phyloP scores from a whole-genome alignment of 2,888 invertebrate genomes.

The Tortricodes alternella region DNA sequence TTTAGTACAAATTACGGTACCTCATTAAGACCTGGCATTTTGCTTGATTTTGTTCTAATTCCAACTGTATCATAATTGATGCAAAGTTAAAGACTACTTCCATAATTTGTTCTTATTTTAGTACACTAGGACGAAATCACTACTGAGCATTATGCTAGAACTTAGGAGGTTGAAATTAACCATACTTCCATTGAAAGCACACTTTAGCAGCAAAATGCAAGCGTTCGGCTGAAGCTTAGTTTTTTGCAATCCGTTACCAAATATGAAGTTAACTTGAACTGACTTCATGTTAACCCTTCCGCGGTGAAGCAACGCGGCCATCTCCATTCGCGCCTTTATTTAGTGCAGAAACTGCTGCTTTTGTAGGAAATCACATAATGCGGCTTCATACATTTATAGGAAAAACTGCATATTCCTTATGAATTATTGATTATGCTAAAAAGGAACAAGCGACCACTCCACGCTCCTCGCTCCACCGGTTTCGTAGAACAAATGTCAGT shows the following conservation, averaged over 20 bases:
- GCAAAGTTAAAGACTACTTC: no score
- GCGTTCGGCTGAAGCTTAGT: slow-evolving; percentile 48
- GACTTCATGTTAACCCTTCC: slow-evolving; percentile 39
- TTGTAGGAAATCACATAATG: slow-evolving; percentile 10
- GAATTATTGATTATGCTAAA: slow-evolving; percentile 15
- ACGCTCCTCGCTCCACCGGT: slow-evolving; percentile 11
- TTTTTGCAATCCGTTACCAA: slow-evolving; percentile 48
- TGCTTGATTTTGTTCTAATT: no score
- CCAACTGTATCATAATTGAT: no score
- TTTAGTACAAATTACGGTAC: no score
- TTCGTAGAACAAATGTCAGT: slow-evolving; percentile 15
- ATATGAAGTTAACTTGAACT: slow-evolving; percentile 30
- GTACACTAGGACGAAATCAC: no score
- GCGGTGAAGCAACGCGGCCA: slow-evolving; percentile 31
- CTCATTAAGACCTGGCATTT: no score
- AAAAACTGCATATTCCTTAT: not conserved
- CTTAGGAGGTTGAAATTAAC: no score
- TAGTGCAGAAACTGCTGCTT: slow-evolving; percentile 2
- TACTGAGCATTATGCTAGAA: no score
- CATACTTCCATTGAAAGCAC: slow-evolving; percentile 5
- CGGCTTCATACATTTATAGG: not conserved
- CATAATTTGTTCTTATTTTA: no score
- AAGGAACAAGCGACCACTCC: slow-evolving; percentile 2
- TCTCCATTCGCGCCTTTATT: slow-evolving; percentile 21
- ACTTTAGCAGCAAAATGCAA: slow-evolving; percentile 40